Evolutionary conservation across 2,888 invertebrate genomes (phyloP).

Genomic region (Tipula vernalis): DNA sequence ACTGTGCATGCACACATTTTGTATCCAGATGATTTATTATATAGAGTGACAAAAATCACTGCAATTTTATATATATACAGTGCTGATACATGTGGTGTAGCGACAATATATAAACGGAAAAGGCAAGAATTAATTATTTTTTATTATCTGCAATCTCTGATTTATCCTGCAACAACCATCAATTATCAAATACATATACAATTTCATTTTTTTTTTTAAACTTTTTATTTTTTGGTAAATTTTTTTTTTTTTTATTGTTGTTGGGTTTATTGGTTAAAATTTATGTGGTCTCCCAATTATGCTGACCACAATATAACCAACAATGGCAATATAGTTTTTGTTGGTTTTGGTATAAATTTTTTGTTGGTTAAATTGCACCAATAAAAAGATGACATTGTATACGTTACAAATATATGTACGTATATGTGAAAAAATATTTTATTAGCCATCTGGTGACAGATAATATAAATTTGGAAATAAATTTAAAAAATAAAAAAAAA

Average conservation of each 20-base stretch:
- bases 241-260: neutral
- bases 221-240: neutral
- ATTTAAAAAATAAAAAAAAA: neutral
- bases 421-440: neutral
- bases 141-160: neutral
- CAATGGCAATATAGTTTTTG: neutral
- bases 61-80: neutral
- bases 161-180: neutral
- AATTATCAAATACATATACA: neutral
- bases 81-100: neutral
- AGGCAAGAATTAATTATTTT: neutral
- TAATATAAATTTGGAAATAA: neutral
- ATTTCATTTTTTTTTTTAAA: neutral
- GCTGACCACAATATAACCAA: neutral
- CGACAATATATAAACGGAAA: neutral
- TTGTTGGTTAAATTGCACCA: neutral
- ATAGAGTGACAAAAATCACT: neutral
- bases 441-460: conserved; percentile 4
- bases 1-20: neutral
- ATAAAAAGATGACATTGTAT: neutral
- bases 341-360: neutral
- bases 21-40: neutral
- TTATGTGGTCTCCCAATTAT: neutral
- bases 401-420: neutral
- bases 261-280: conserved; percentile 4